These are phyloP conservation scores for Whitmania pigra DNA, from an alignment of 1,140 invertebrate genomes.

Conservation along the genomic window DNA sequence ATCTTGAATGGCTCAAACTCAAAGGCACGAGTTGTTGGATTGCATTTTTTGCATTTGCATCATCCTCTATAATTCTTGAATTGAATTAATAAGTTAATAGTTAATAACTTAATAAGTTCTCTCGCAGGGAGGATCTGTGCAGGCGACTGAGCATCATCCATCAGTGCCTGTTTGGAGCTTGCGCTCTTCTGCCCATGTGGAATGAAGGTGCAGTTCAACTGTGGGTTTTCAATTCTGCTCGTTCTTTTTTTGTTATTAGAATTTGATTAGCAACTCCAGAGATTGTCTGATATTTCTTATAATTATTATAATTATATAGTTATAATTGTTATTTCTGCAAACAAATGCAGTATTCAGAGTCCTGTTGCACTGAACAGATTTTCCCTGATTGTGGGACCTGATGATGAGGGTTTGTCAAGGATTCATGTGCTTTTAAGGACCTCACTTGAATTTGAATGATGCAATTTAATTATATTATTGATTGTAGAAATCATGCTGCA, in stretches of 20 bases:
- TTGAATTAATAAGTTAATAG: too few relatives aligned
- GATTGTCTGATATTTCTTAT: too few relatives aligned
- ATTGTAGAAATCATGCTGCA: constrained; percentile 30
- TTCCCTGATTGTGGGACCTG: constrained; percentile 11
- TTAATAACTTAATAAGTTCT: background rate
- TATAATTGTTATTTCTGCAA: too few relatives aligned
- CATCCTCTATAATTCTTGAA: background rate
- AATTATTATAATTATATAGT: background rate
- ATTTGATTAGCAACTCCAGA: background rate
- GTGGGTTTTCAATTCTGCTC: constrained; percentile 38
- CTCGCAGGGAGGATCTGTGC: constrained; percentile 45
- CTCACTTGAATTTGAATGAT: constrained; percentile 16
- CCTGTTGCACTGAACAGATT: constrained; percentile 27
- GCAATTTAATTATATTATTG: too few relatives aligned
- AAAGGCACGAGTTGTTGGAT: background rate
- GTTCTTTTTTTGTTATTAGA: background rate
- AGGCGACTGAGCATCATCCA: constrained; percentile 45
- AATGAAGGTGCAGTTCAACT: constrained; percentile 47
- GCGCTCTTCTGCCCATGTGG: constrained; percentile 51
- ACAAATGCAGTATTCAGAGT: constrained; percentile 29
- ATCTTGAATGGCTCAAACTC: background rate
- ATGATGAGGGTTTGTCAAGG: constrained; percentile 23
- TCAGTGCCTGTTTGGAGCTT: constrained; percentile 47
- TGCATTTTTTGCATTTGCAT: background rate
- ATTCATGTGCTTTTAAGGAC: background rate